A percentile compares a stretch with the other conserved stretches of the same genome.
These are phyloP conservation scores for Hirtodrosophila cameraria DNA, from an alignment of 2,888 invertebrate genomes.

Conservation along the genomic window DNA sequence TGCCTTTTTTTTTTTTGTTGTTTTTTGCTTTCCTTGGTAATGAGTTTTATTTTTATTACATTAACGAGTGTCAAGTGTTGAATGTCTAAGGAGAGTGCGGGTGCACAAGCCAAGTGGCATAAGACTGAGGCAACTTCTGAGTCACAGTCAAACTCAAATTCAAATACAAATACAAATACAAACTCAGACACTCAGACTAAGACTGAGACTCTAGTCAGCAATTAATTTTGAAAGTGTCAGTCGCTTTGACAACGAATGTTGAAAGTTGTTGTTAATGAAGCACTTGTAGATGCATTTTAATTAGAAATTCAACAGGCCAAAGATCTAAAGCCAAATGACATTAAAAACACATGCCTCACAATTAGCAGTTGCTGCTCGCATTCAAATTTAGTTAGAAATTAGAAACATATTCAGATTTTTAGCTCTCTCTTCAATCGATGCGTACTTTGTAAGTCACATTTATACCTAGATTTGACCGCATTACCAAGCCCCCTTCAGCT, in stretches of 20 bases:
- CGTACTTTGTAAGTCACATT: background rate
- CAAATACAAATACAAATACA: no score
- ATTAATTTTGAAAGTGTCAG: constrained; percentile 66
- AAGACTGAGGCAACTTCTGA: constrained; percentile 2
- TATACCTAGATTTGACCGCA: background rate
- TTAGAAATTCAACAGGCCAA: constrained; percentile 49
- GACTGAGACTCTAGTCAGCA: constrained; percentile 53
- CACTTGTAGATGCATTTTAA: constrained; percentile 56
- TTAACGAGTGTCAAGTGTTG: constrained; percentile 62
- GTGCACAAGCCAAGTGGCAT: constrained; percentile 28
- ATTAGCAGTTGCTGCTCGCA: constrained; percentile 28
- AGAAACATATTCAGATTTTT: background rate
- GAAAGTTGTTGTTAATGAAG: constrained; percentile 40
- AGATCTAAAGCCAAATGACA: constrained; percentile 31
- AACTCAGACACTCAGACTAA: no score
- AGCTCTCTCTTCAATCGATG: no score
- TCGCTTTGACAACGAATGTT: constrained; percentile 54
- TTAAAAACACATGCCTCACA: constrained; percentile 38
- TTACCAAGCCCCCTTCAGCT: constrained; percentile 3
- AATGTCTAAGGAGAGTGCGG: constrained; percentile 24
- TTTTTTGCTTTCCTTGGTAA: constrained; percentile 40
- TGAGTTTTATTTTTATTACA: constrained; percentile 53
- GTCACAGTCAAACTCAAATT: constrained; percentile 17
- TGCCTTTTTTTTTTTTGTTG: constrained; percentile 14
- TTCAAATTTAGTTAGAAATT: constrained; percentile 6